Evolutionary conservation across 2,113 vertebrate genomes (phyloP), one percentile per base, ranked within the genome.

Genomic region (Zingel zingel): DNA sequence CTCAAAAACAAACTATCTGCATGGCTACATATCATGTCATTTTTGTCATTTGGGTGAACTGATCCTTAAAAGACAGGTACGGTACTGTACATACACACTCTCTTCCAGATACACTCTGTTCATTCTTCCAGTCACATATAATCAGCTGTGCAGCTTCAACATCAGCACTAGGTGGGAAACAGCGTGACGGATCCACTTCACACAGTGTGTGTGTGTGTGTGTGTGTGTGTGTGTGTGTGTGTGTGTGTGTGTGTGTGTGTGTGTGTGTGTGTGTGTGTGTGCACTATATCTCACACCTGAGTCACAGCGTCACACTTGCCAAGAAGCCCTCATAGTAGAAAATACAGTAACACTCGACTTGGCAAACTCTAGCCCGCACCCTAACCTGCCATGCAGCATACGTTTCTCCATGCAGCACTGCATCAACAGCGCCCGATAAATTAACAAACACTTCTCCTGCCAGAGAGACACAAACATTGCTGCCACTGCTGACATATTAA

Each of bases 401-500:
- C 47, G 33, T 43, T 63, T 67, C 43, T 82, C 45, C 23, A n/a
- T 1, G 10, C 63, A 36, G 65, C n/a, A 1, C 72, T 27, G 69
- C 58, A 72, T 83, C 81, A 81, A 77, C 70, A 84, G 57, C 51
- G 0, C 59, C 72, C 53, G 16, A 75, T 53, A 30, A 43, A 71
- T 18, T 64, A 53, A 73, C 63, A 68, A 68, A 77, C 71, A 71
- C 64, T 43, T 70, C 8, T 61, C 58, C 77, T 75, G 57, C 74
- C 84, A 82, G 64, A 50, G 10, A 77, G 18, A 65, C 16, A 70
- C 25, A 51, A 21, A 58, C 27, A 2, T 8, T 13, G 16, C 36
- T n/a, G 4, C 71, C 18, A 15, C 6, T 0, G 4, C 56, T 65
- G 51, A 5, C 33, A 21, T 78, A 69, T 62, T 3, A n/a, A 71